A percentile compares a stretch with the other conserved stretches of the same genome.
phyloP scores from a whole-genome alignment of 2,888 invertebrate species.

The Eudemis profundana region DNA sequence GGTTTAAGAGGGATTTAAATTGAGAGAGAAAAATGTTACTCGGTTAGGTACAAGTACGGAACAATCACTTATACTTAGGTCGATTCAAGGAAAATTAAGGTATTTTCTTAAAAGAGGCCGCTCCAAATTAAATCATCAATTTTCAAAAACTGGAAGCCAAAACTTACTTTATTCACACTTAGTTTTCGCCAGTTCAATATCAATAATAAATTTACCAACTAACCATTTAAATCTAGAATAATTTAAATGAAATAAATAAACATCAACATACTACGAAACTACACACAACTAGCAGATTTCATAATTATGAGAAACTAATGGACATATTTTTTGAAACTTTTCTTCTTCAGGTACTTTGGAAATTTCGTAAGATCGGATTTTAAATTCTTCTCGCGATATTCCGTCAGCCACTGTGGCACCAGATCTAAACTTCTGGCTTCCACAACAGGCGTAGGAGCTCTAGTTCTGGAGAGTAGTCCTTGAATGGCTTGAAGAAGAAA shows the following conservation, averaged over 20 bases:
- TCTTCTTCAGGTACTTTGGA: constrained; percentile 62
- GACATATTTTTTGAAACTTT: constrained; percentile 56
- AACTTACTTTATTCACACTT: too few species aligned
- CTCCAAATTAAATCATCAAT: too few species aligned
- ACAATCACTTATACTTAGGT: too few species aligned
- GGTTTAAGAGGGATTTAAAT: not conserved
- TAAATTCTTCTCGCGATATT: constrained; percentile 57
- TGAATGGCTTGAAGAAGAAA: constrained; percentile 78
- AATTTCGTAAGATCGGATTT: constrained; percentile 50
- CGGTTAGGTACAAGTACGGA: too few species aligned
- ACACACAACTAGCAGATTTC: not conserved
- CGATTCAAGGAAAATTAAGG: too few species aligned
- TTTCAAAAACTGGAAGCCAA: too few species aligned
- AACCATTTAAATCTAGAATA: not conserved
- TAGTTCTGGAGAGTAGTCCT: constrained; percentile 70
- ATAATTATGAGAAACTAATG: constrained; percentile 44
- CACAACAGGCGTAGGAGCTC: constrained; percentile 72
- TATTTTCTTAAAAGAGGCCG: too few species aligned
- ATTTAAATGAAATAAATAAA: constrained; percentile 42
- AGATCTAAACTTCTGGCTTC: constrained; percentile 68
- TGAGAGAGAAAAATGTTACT: constrained; percentile 17
- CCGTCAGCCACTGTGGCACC: constrained; percentile 64
- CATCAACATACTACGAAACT: not conserved
- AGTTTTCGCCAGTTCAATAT: too few species aligned
- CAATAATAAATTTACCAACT: too few species aligned